A percentile compares a stretch with the other conserved stretches of the same genome.
phyloP scores from a whole-genome alignment of 2,113 vertebrate species.

The human (Homo sapiens) region GRCh38 chr3:68053001-68053500 shows the following conservation, averaged over 20 bases:
- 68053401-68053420: background rate
- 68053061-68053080: background rate
- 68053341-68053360: background rate
- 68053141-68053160: background rate
- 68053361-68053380: background rate
- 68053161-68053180: background rate
- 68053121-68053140: background rate
- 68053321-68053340: background rate
- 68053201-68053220: background rate
- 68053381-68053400: background rate
- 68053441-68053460: background rate
- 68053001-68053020: background rate
- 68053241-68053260: background rate
- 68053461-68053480: background rate
- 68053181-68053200: background rate
- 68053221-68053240: background rate
- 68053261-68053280: background rate
- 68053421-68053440: background rate
- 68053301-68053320: background rate
- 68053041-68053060: background rate
- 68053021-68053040: background rate
- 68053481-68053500: background rate
- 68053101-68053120: background rate
- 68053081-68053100: accelerated
- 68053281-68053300: background rate